These are phyloP conservation scores for Polylopha cassiicola DNA, from an alignment of 2,888 invertebrate genomes.

Conservation along the genomic window DNA sequence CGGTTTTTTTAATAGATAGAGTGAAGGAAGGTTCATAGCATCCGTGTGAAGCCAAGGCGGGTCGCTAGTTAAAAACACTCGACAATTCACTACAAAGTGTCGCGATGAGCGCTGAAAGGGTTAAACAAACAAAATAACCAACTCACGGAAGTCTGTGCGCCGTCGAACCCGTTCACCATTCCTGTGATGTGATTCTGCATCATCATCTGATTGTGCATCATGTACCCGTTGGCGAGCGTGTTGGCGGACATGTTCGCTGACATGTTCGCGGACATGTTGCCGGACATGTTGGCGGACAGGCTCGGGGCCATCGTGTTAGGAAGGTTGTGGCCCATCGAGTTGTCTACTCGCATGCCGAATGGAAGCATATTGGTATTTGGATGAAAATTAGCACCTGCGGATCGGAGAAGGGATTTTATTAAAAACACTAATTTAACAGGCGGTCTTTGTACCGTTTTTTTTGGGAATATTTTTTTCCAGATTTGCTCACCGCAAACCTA, in stretches of 20 bases:
- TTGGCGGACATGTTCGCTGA: slow-evolving; percentile 13
- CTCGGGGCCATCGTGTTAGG: slow-evolving; percentile 19
- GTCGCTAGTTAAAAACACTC: background rate
- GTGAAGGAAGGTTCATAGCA: too few species aligned
- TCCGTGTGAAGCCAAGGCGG: too few species aligned
- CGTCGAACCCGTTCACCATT: slow-evolving; percentile 62
- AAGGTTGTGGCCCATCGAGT: slow-evolving; percentile 30
- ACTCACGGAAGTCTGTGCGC: slow-evolving; percentile 56
- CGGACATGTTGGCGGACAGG: slow-evolving; percentile 24
- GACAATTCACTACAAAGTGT: background rate
- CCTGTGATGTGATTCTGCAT: slow-evolving; percentile 39
- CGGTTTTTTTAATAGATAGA: too few species aligned
- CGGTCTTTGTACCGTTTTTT: too few species aligned
- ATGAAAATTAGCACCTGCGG: slow-evolving; percentile 74
- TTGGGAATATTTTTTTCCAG: too few species aligned
- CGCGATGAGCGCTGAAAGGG: too few species aligned
- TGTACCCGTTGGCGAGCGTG: slow-evolving; percentile 28
- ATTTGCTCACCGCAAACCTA: too few species aligned
- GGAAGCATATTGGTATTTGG: slow-evolving; percentile 69
- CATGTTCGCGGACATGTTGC: slow-evolving; percentile 28
- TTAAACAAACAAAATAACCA: too few species aligned
- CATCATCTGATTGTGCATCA: slow-evolving; percentile 56
- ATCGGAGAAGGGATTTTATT: slow-evolving; percentile 1
- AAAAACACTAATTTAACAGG: slow-evolving; percentile 2
- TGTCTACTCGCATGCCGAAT: slow-evolving; percentile 73